A percentile compares a stretch with the other conserved stretches of the same genome.
phyloP scores from a whole-genome alignment of 2,888 invertebrate species.

The Dendrolimus pini region DNA sequence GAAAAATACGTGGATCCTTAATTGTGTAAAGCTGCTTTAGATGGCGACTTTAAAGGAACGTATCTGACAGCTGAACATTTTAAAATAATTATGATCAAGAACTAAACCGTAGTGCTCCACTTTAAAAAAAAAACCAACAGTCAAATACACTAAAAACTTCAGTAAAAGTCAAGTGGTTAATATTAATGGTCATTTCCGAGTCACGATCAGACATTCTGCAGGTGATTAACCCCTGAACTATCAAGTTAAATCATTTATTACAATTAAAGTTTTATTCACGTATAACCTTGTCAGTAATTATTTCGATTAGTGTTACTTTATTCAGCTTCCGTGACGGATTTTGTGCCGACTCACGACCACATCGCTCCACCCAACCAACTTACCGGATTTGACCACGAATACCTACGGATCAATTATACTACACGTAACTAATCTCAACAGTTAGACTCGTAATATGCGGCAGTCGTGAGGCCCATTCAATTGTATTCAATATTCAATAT shows the following conservation, averaged over 20 bases:
- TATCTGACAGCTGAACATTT: too few relatives aligned
- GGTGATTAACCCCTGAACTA: conserved; percentile 59
- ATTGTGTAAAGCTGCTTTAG: too few relatives aligned
- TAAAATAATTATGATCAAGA: too few relatives aligned
- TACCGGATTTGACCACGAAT: not conserved
- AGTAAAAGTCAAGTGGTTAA: too few relatives aligned
- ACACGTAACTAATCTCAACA: conserved; percentile 10
- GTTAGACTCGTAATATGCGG: conserved; percentile 17
- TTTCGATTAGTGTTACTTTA: conserved; percentile 29
- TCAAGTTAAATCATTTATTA: conserved; percentile 36
- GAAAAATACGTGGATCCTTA: too few relatives aligned
- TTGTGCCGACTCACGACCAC: conserved; percentile 31
- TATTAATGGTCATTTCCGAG: conserved; percentile 9
- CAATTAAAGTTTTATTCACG: conserved; percentile 23
- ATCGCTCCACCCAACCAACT: conserved; percentile 6
- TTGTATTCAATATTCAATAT: conserved; percentile 26
- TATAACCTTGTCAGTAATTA: conserved; percentile 36
- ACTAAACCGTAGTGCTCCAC: too few relatives aligned
- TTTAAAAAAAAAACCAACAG: too few relatives aligned
- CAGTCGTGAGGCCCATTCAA: conserved; percentile 33
- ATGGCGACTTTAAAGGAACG: too few relatives aligned
- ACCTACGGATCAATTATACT: conserved; percentile 7
- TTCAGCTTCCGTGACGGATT: conserved; percentile 46
- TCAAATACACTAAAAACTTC: too few relatives aligned
- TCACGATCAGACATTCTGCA: conserved; percentile 32